Conservation (phyloP, 2,888 invertebrate species). For the Neocrepidodera transversa region DNA sequence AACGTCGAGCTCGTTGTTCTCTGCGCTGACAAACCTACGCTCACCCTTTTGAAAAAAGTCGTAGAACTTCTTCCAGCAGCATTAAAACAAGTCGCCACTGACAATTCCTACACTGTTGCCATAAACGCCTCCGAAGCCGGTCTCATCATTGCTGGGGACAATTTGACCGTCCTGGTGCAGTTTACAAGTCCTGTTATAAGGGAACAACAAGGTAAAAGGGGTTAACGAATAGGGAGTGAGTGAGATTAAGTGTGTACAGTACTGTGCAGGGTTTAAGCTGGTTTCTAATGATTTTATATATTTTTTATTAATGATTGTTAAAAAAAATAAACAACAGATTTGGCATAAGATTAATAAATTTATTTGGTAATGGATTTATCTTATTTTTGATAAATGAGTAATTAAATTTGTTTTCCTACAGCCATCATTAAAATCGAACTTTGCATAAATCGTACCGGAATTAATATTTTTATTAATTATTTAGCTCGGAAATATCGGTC, state of each 20-base stretch:
- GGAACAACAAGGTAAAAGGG: constrained; percentile 73
- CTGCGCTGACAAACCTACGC: constrained; percentile 93
- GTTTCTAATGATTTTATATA: constrained; percentile 42
- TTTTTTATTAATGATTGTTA: too few relatives aligned
- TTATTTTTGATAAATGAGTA: too few relatives aligned
- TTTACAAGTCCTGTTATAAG: constrained; percentile 93
- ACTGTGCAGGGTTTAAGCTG: constrained; percentile 59
- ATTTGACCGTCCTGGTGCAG: constrained; percentile 85
- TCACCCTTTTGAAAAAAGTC: constrained; percentile 81
- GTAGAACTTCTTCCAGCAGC: constrained; percentile 84
- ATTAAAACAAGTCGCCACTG: constrained; percentile 73
- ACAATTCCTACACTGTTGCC: constrained; percentile 84
- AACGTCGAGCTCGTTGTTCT: constrained; percentile 92
- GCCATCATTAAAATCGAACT: too few relatives aligned
- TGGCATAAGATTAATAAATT: too few relatives aligned
- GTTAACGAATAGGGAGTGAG: constrained; percentile 24
- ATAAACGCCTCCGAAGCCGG: constrained; percentile 86
- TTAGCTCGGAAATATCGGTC: too few relatives aligned
- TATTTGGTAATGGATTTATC: too few relatives aligned
- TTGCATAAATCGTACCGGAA: too few relatives aligned
- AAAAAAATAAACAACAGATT: too few relatives aligned
- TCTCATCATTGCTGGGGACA: constrained; percentile 80
- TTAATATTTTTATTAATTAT: too few relatives aligned
- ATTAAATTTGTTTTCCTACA: too few relatives aligned
- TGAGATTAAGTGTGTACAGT: constrained; percentile 52